Percentiles rank a stretch among this genome's conserved stretches.
Conservation (phyloP, 1,140 invertebrate genomes). For the Aphidius gifuensis region DNA sequence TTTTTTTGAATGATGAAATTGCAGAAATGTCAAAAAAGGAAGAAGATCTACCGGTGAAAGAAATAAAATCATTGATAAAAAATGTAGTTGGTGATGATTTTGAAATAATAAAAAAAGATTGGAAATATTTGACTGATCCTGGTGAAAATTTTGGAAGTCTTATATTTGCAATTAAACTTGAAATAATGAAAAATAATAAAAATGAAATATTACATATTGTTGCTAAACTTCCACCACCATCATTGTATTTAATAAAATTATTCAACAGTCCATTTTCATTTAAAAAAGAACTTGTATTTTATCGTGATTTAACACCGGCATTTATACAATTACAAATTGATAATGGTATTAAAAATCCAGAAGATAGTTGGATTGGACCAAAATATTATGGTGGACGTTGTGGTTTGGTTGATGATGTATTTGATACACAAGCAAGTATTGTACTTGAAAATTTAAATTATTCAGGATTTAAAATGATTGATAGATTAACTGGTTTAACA, state of each 20-base stretch:
- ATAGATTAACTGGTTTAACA: slow-evolving; percentile 56
- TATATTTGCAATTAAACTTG: slow-evolving; percentile 53
- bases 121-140: slow-evolving; percentile 55
- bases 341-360: slow-evolving; percentile 44
- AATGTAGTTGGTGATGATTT: slow-evolving; percentile 32
- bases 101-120: slow-evolving; percentile 35
- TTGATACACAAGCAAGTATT: slow-evolving; percentile 59
- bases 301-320: slow-evolving; percentile 52
- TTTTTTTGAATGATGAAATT: not conserved
- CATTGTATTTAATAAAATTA: slow-evolving; percentile 54
- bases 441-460: slow-evolving; percentile 60
- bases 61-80: slow-evolving; percentile 36
- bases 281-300: slow-evolving; percentile 60
- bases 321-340: slow-evolving; percentile 55
- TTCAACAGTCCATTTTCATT: slow-evolving; percentile 61
- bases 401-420: slow-evolving; percentile 49
- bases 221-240: slow-evolving; percentile 60
- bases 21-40: slow-evolving; percentile 37
- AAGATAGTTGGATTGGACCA: slow-evolving; percentile 50
- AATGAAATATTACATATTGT: slow-evolving; percentile 52
- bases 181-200: slow-evolving; percentile 35
- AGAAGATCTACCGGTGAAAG: slow-evolving; percentile 34
- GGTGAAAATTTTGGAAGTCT: slow-evolving; percentile 64
- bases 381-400: slow-evolving; percentile 58
- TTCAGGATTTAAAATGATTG: slow-evolving; percentile 54